phyloP scores from a whole-genome alignment of 1,140 invertebrate genomes.

The Dinothrombium tinctorium region DNA sequence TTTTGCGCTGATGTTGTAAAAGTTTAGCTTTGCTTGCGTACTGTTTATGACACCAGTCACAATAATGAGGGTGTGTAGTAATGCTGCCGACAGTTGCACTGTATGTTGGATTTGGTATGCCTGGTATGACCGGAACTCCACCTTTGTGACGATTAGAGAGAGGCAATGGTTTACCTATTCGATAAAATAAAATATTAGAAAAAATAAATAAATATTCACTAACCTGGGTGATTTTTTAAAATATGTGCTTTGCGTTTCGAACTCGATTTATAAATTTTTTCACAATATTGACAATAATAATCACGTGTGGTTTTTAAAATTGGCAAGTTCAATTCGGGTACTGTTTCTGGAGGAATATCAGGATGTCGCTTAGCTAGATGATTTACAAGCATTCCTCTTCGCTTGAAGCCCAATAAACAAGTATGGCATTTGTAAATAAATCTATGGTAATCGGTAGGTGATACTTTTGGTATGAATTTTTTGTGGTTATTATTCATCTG shows the following conservation, averaged over 20 bases:
- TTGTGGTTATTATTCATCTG: conserved; percentile 17
- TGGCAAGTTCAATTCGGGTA: conserved; percentile 56
- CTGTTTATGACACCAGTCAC: conserved; percentile 58
- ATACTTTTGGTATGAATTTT: conserved; percentile 25
- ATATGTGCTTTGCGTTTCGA: conserved; percentile 62
- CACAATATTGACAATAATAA: conserved; percentile 64
- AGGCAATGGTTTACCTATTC: conserved; percentile 16
- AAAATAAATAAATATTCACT: background rate
- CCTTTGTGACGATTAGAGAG: conserved; percentile 16
- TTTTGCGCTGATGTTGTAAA: conserved; percentile 51
- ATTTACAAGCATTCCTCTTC: conserved; percentile 59
- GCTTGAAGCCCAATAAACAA: conserved; percentile 54
- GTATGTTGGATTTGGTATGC: conserved; percentile 33
- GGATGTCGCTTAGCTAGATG: conserved; percentile 62
- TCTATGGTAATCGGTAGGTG: conserved; percentile 43
- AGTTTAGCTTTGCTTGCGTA: conserved; percentile 58
- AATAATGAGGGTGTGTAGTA: conserved; percentile 43
- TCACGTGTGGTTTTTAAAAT: conserved; percentile 51
- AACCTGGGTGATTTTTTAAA: conserved; percentile 52
- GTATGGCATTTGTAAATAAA: conserved; percentile 57
- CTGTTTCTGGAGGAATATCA: conserved; percentile 40
- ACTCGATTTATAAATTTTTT: conserved; percentile 63
- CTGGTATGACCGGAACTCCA: conserved; percentile 22
- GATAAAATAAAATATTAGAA: background rate
- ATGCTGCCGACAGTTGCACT: conserved; percentile 45